Evolutionary conservation across 2,797 vertebrate genomes (phyloP).

Genomic region (Spea hammondii): DNA sequence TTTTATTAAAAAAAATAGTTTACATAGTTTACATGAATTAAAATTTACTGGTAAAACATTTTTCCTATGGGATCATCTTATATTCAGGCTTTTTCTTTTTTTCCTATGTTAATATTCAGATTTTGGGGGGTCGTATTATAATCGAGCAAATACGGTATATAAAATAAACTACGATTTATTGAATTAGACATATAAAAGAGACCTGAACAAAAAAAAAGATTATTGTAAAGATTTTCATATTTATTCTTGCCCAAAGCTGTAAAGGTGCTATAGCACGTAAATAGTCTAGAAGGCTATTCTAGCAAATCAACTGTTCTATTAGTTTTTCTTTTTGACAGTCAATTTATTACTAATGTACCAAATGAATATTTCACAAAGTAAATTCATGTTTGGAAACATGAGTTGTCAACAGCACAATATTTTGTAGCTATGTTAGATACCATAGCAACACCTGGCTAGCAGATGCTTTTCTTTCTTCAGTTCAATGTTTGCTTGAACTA

Average conservation of each 20-base stretch:
- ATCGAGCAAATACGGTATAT: too few relatives aligned
- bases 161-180: neutral
- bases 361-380: constrained; percentile 21
- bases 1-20: too few relatives aligned
- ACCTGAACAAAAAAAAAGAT: neutral
- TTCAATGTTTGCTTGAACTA: constrained; percentile 8
- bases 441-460: constrained; percentile 26
- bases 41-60: too few relatives aligned
- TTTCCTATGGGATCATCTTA: too few relatives aligned
- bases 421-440: constrained; percentile 24
- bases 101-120: too few relatives aligned
- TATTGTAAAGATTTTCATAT: too few relatives aligned
- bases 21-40: too few relatives aligned
- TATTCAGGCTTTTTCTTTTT: too few relatives aligned
- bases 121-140: too few relatives aligned
- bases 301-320: constrained; percentile 19
- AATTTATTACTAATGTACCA: constrained; percentile 14
- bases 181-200: neutral
- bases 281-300: too few relatives aligned
- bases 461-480: constrained; percentile 12
- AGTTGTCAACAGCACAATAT: constrained; percentile 18
- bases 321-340: constrained; percentile 21
- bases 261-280: too few relatives aligned
- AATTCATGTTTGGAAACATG: constrained; percentile 26
- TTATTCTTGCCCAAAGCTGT: too few relatives aligned